Conservation (phyloP, 2,113 vertebrate genomes). For the Myxocyprinus asiaticus region DNA sequence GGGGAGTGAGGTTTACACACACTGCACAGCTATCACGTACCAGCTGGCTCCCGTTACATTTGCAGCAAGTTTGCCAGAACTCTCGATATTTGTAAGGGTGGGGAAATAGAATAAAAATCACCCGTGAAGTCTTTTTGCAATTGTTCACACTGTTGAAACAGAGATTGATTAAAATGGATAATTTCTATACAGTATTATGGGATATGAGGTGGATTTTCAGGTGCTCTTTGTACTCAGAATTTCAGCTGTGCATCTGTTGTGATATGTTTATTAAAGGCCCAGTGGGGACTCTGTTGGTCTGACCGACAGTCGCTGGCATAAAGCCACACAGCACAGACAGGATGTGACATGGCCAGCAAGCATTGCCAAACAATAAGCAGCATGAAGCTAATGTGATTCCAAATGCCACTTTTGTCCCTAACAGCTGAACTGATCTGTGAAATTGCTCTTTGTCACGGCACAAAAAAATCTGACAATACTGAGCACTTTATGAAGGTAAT, state of each 20-base stretch:
- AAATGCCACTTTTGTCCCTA: constrained; percentile 48
- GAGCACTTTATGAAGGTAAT: constrained; percentile 34
- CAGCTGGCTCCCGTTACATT: too few relatives aligned
- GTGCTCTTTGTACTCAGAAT: constrained; percentile 5
- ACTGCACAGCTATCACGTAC: too few relatives aligned
- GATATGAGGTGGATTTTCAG: not conserved
- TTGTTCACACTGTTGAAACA: too few relatives aligned
- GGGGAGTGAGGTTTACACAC: too few relatives aligned
- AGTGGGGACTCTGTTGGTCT: constrained; percentile 22
- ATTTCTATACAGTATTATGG: not conserved
- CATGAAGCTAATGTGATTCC: constrained; percentile 51
- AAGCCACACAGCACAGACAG: constrained; percentile 15
- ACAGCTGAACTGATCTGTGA: constrained; percentile 29
- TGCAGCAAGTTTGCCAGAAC: too few relatives aligned
- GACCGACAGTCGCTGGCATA: constrained; percentile 7
- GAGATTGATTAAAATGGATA: not conserved
- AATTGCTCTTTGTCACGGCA: constrained; percentile 33
- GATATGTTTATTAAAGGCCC: constrained; percentile 29
- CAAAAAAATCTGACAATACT: constrained; percentile 35
- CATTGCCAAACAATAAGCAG: constrained; percentile 43
- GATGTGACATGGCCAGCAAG: constrained; percentile 42
- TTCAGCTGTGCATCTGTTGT: constrained; percentile 24
- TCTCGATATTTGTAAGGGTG: too few relatives aligned
- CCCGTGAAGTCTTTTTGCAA: too few relatives aligned
- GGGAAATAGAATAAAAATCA: too few relatives aligned